Evolutionary conservation across 2,888 invertebrate genomes (phyloP).

Genomic region (Biston stratarius): DNA sequence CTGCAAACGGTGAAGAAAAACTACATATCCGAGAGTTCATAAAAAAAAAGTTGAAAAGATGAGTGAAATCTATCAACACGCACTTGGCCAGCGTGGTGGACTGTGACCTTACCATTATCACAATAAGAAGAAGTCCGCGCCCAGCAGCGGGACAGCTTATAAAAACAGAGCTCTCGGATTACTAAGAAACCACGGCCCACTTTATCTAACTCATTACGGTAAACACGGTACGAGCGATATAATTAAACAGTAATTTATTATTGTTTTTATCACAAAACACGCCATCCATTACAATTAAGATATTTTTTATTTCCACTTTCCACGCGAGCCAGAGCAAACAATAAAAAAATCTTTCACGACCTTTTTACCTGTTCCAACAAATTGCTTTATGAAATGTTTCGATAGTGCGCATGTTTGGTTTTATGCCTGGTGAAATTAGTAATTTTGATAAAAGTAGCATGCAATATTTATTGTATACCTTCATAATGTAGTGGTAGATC

Average conservation of each 20-base stretch:
- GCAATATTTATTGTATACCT: neutral
- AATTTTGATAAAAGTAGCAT: constrained; percentile 9
- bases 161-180: too few relatives aligned
- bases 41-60: too few relatives aligned
- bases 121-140: too few relatives aligned
- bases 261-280: constrained; percentile 78
- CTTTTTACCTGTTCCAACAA: constrained; percentile 36
- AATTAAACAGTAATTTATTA: constrained; percentile 77
- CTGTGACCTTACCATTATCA: too few relatives aligned
- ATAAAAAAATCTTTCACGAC: constrained; percentile 47
- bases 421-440: constrained; percentile 9
- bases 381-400: constrained; percentile 33
- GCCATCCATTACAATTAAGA: constrained; percentile 77
- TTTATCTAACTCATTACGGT: constrained; percentile 80
- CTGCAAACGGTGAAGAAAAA: too few relatives aligned
- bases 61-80: too few relatives aligned
- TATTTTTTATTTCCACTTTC: constrained; percentile 78
- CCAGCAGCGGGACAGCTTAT: too few relatives aligned
- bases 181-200: constrained; percentile 51
- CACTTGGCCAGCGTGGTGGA: too few relatives aligned
- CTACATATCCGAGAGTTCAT: too few relatives aligned
- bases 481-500: too few relatives aligned
- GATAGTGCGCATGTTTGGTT: constrained; percentile 22
- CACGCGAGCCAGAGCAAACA: constrained; percentile 70
- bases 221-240: constrained; percentile 76